Conservation (phyloP, 2,113 vertebrate genomes). For the Archilochus colubris region DNA sequence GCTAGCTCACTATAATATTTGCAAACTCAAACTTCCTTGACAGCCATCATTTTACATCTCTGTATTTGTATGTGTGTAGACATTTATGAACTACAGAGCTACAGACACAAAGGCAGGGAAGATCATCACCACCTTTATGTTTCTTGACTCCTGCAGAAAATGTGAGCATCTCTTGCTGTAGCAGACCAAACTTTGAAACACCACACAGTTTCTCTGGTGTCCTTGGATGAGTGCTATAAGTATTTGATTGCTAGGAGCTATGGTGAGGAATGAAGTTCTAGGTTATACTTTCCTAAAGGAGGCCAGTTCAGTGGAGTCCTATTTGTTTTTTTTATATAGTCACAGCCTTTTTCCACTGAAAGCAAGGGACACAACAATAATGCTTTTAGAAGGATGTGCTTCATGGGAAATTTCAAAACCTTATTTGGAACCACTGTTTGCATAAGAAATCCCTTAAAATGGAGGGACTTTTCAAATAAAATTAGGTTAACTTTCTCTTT, state of each 20-base stretch:
- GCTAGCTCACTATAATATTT: not conserved
- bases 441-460: not conserved
- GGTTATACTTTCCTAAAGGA: not conserved
- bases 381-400: not conserved
- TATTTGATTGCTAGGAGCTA: not conserved
- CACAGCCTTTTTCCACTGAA: not conserved
- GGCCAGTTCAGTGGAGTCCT: not conserved
- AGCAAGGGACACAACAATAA: not conserved
- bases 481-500: not conserved
- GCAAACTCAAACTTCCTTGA: not conserved
- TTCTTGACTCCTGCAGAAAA: not conserved
- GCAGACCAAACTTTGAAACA: not conserved
- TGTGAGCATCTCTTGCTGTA: accelerated
- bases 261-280: not conserved
- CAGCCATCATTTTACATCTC: not conserved
- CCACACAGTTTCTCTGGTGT: not conserved
- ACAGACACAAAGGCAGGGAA: not conserved
- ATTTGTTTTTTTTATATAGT: not conserved
- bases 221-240: not conserved
- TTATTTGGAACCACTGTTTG: not conserved
- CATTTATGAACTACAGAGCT: not conserved
- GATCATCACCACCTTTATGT: not conserved
- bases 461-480: not conserved
- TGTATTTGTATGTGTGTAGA: accelerated
- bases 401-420: not conserved